phyloP scores from a whole-genome alignment of 2,888 invertebrate species.

The Nomada flava region DNA sequence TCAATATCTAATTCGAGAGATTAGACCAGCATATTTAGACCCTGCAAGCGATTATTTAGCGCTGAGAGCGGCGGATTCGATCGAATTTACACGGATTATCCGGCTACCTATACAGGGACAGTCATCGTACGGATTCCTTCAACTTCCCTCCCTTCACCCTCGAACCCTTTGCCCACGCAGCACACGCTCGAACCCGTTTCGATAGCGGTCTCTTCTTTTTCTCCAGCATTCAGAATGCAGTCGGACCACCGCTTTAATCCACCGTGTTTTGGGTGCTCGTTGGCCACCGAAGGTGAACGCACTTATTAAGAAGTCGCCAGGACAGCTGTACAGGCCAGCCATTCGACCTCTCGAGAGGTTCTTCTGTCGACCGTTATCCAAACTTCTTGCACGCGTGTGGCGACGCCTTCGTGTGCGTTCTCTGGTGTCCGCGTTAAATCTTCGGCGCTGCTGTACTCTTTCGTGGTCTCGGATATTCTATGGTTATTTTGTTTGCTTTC shows the following conservation, averaged over 20 bases:
- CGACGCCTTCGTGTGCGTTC: conserved; percentile 17
- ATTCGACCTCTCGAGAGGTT: conserved; percentile 14
- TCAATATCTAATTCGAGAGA: too few species aligned
- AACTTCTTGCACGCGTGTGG: conserved; percentile 14
- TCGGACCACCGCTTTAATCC: conserved; percentile 32
- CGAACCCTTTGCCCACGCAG: conserved; percentile 19
- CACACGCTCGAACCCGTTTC: conserved; percentile 46
- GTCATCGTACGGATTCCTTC: conserved; percentile 36
- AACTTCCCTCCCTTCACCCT: not conserved
- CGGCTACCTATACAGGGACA: conserved; percentile 25
- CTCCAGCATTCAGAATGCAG: conserved; percentile 18
- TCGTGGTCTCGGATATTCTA: not conserved
- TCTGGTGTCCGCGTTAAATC: conserved; percentile 5
- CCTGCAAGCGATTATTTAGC: not conserved
- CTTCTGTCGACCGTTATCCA: conserved; percentile 47
- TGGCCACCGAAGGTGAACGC: conserved; percentile 57
- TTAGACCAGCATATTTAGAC: too few species aligned
- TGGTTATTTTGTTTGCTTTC: conserved; percentile 9
- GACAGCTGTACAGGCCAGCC: not conserved
- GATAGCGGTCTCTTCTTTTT: conserved; percentile 24
- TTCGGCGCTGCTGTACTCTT: conserved; percentile 7
- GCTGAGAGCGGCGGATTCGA: conserved; percentile 4
- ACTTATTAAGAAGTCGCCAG: conserved; percentile 53
- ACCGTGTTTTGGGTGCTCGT: conserved; percentile 15
- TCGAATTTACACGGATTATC: conserved; percentile 43